Evolutionary conservation across 2,797 vertebrate genomes (phyloP).

Genomic region (Moxostoma hubbsi): DNA sequence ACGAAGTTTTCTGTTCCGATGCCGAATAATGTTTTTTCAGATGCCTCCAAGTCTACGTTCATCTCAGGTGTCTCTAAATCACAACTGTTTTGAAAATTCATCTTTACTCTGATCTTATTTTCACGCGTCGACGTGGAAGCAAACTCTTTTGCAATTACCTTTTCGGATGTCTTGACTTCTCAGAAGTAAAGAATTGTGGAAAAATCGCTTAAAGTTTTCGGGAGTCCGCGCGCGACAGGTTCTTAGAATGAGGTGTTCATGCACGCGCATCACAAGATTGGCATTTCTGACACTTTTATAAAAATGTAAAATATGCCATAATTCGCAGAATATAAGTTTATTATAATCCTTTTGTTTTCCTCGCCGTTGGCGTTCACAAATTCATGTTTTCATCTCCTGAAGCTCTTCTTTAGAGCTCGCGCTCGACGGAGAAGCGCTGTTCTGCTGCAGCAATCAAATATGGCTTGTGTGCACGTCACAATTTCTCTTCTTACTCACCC

Average conservation of each 20-base stretch:
- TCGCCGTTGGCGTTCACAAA: not conserved
- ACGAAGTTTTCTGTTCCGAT: conserved; percentile 90
- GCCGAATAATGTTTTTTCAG: conserved; percentile 78
- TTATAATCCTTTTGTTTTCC: not conserved
- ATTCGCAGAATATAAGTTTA: not conserved
- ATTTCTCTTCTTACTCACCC: conserved; percentile 25
- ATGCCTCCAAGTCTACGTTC: conserved; percentile 59
- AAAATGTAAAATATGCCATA: not conserved
- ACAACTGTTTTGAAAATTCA: conserved; percentile 46
- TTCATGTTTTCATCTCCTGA: conserved; percentile 1
- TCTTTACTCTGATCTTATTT: not conserved
- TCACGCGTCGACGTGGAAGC: not conserved
- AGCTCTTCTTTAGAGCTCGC: conserved; percentile 22
- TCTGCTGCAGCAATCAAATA: conserved; percentile 25
- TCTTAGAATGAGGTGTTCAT: not conserved
- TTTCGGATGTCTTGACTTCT: not conserved
- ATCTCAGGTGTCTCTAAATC: conserved; percentile 12
- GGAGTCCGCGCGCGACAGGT: not conserved
- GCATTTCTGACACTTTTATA: not conserved
- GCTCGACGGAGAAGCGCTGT: conserved; percentile 11
- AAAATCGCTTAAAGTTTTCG: conserved; percentile 26
- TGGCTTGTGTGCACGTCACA: conserved; percentile 36
- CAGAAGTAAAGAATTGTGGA: not conserved
- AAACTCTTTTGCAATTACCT: not conserved
- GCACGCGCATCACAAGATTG: not conserved